Conservation (phyloP, 2,888 invertebrate genomes). For the Agonum fuliginosum region DNA sequence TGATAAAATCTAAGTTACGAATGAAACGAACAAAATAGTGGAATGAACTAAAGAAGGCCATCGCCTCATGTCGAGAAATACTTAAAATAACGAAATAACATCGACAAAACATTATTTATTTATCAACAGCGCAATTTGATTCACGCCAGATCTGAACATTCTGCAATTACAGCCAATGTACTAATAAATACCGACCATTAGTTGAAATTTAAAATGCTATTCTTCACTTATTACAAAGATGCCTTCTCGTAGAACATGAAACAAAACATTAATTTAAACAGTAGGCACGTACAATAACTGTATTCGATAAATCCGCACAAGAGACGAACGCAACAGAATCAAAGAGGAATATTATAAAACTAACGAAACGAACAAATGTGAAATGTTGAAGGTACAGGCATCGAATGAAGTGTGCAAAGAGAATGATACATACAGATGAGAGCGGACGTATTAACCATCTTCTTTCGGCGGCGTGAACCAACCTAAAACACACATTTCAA, state of each 20-base stretch:
- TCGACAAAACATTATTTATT: slow-evolving; percentile 39
- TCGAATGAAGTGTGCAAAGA: slow-evolving; percentile 63
- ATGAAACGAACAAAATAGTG: background rate
- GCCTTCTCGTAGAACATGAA: slow-evolving; percentile 35
- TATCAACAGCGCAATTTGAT: slow-evolving; percentile 26
- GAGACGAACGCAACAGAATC: slow-evolving; percentile 60
- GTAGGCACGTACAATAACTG: slow-evolving; percentile 66
- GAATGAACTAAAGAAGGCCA: slow-evolving; percentile 54
- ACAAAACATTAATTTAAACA: slow-evolving; percentile 60
- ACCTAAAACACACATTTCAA: slow-evolving; percentile 76
- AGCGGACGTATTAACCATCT: slow-evolving; percentile 82
- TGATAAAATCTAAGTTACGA: slow-evolving; percentile 54
- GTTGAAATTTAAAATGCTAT: slow-evolving; percentile 44
- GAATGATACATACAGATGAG: slow-evolving; percentile 45
- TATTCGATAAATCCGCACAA: slow-evolving; percentile 60
- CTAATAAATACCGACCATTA: slow-evolving; percentile 49
- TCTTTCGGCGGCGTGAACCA: slow-evolving; percentile 95
- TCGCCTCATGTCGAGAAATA: slow-evolving; percentile 45
- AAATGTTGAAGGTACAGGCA: slow-evolving; percentile 61
- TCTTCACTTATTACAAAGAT: slow-evolving; percentile 49
- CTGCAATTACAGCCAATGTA: slow-evolving; percentile 56
- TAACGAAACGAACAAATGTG: slow-evolving; percentile 49
- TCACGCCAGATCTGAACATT: slow-evolving; percentile 42
- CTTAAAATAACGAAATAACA: slow-evolving; percentile 36
- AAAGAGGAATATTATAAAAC: slow-evolving; percentile 62